Conservation (phyloP, 1,140 invertebrate species). For the Helicorthomorpha holstii region DNA sequence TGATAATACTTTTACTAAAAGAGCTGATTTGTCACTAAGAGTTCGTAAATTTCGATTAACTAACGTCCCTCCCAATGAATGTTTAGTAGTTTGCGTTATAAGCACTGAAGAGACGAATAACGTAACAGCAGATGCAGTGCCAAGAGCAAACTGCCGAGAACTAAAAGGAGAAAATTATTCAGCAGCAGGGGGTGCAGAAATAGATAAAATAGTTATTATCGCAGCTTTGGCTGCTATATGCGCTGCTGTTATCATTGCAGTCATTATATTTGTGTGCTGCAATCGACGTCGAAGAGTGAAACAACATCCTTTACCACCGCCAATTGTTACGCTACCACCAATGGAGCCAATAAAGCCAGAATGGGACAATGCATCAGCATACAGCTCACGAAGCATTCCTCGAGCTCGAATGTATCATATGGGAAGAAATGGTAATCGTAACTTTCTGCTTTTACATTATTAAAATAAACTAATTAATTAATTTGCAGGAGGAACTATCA, state of each 20-base stretch:
- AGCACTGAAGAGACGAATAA: constrained; percentile 53
- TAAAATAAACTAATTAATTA: not conserved
- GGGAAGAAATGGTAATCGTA: constrained; percentile 10
- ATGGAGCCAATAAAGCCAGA: constrained; percentile 28
- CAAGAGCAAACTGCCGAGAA: constrained; percentile 70
- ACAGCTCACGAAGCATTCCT: constrained; percentile 76
- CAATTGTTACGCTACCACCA: constrained; percentile 8
- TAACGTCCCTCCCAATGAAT: constrained; percentile 68
- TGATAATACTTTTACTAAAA: constrained; percentile 72
- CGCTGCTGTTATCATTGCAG: constrained; percentile 70
- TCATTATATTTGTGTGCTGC: constrained; percentile 66
- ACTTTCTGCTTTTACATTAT: not conserved
- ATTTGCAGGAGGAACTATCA: constrained; percentile 6
- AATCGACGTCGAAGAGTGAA: constrained; percentile 25
- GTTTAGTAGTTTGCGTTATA: constrained; percentile 8
- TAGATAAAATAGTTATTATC: constrained; percentile 79
- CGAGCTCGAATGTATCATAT: constrained; percentile 48
- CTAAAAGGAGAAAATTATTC: constrained; percentile 47
- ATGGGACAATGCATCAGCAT: constrained; percentile 84
- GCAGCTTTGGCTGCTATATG: constrained; percentile 79
- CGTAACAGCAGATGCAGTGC: constrained; percentile 65
- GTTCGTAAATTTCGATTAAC: constrained; percentile 81
- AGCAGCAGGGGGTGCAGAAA: constrained; percentile 57
- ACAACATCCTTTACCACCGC: constrained; percentile 8
- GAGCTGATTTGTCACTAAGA: constrained; percentile 64